Evolutionary conservation across 1,140 invertebrate genomes (phyloP).

Genomic region (Macrobrachium nipponense): DNA sequence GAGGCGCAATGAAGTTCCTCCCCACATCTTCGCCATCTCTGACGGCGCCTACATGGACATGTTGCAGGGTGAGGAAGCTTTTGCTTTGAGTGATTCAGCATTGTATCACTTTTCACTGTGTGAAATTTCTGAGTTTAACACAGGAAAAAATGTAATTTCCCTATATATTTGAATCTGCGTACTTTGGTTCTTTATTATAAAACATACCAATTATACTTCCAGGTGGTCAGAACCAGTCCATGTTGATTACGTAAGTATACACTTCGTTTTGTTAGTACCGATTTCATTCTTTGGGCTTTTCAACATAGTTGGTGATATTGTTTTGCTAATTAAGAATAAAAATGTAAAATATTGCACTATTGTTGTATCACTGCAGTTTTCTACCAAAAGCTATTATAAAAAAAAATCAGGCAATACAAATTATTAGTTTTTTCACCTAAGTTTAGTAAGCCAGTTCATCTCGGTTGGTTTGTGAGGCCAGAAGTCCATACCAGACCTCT

Average conservation of each 20-base stretch:
- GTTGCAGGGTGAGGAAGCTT: conserved; percentile 75
- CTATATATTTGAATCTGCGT: no score
- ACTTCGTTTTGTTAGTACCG: neutral
- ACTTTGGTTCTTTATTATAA: no score
- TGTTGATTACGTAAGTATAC: conserved; percentile 65
- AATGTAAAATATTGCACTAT: conserved; percentile 23
- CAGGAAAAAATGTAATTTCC: no score
- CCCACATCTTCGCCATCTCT: conserved; percentile 56
- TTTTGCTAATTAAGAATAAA: neutral
- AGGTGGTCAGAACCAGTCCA: conserved; percentile 65
- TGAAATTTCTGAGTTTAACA: neutral
- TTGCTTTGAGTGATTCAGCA: conserved; percentile 76
- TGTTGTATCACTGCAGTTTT: neutral
- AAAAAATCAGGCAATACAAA: neutral
- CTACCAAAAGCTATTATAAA: neutral
- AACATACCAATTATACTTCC: conserved; percentile 18
- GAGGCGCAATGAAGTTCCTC: conserved; percentile 58
- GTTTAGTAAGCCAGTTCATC: no score
- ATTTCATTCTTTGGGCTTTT: no score
- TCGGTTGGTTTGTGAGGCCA: no score
- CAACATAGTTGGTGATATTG: neutral
- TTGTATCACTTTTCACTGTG: neutral
- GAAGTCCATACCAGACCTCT: no score
- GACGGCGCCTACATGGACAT: conserved; percentile 56
- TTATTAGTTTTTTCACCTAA: no score